phyloP scores from a whole-genome alignment of 1,140 invertebrate species.

The Spodoptera frugiperda region DNA sequence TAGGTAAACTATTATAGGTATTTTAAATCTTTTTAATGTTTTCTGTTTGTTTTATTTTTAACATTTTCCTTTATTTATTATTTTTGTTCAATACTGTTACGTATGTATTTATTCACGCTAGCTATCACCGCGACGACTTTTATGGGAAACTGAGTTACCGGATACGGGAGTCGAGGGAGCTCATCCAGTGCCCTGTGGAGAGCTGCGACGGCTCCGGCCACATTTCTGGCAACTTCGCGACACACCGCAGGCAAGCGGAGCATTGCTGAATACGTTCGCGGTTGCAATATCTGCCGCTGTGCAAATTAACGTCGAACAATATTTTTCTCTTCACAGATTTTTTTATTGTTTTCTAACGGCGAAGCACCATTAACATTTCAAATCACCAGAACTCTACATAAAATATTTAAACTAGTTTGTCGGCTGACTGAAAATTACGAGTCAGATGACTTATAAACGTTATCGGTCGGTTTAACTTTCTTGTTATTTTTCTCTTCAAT shows the following conservation, averaged over 20 bases:
- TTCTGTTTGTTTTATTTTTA: slow-evolving; percentile 45
- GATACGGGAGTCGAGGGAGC: slow-evolving; percentile 79
- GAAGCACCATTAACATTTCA: not conserved
- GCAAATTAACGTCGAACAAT: slow-evolving; percentile 41
- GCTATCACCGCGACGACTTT: slow-evolving; percentile 85
- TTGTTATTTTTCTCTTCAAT: not conserved
- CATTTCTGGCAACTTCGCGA: slow-evolving; percentile 94
- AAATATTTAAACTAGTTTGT: too few species aligned
- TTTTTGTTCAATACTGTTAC: slow-evolving; percentile 53
- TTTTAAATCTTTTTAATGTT: not conserved
- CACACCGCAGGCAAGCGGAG: slow-evolving; percentile 89
- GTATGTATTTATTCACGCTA: slow-evolving; percentile 72
- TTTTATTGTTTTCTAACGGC: not conserved
- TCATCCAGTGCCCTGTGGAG: slow-evolving; percentile 95
- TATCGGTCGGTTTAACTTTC: not conserved
- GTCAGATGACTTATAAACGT: too few species aligned
- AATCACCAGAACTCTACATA: too few species aligned
- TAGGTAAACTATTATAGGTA: too few species aligned
- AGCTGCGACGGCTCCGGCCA: slow-evolving; percentile 95
- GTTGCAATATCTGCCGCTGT: slow-evolving; percentile 30
- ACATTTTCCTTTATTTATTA: slow-evolving; percentile 55
- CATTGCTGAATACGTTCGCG: slow-evolving; percentile 49
- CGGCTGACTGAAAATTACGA: too few species aligned
- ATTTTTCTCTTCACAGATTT: not conserved
- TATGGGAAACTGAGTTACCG: slow-evolving; percentile 92